phyloP scores from a whole-genome alignment of 2,888 invertebrate genomes.

The Coenonympha arcania region DNA sequence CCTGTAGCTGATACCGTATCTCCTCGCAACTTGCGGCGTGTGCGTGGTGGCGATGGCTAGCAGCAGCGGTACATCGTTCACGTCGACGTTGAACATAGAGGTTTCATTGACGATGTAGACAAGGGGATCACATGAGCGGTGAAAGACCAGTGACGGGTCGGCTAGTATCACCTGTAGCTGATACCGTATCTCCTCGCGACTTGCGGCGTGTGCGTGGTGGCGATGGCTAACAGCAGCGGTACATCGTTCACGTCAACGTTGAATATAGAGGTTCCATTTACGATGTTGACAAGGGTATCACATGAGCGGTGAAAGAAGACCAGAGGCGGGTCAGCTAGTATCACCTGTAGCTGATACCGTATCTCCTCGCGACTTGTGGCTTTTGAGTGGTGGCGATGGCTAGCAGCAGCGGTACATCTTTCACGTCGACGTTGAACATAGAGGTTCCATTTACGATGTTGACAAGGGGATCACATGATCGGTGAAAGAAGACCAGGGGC shows the following conservation, averaged over 20 bases:
- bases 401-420: slow-evolving; percentile 87
- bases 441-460: too few relatives aligned
- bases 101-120: too few relatives aligned
- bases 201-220: slow-evolving; percentile 89
- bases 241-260: too few relatives aligned
- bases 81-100: slow-evolving; percentile 87
- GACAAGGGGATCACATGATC: too few relatives aligned
- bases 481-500: too few relatives aligned
- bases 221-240: slow-evolving; percentile 87
- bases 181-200: slow-evolving; percentile 85
- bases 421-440: too few relatives aligned
- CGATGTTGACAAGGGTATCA: too few relatives aligned
- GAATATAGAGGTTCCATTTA: too few relatives aligned
- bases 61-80: slow-evolving; percentile 88
- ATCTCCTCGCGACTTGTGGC: slow-evolving; percentile 85
- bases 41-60: slow-evolving; percentile 91
- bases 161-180: slow-evolving; percentile 68
- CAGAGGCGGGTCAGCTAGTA: too few relatives aligned
- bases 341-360: slow-evolving; percentile 81
- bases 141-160: too few relatives aligned
- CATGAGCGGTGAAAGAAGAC: too few relatives aligned
- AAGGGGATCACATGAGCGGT: too few relatives aligned
- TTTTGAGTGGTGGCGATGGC: slow-evolving; percentile 91
- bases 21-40: slow-evolving; percentile 85
- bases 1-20: slow-evolving; percentile 82